Conservation (phyloP, 23 tunicate genomes). For the Phallusia fumigata region DNA sequence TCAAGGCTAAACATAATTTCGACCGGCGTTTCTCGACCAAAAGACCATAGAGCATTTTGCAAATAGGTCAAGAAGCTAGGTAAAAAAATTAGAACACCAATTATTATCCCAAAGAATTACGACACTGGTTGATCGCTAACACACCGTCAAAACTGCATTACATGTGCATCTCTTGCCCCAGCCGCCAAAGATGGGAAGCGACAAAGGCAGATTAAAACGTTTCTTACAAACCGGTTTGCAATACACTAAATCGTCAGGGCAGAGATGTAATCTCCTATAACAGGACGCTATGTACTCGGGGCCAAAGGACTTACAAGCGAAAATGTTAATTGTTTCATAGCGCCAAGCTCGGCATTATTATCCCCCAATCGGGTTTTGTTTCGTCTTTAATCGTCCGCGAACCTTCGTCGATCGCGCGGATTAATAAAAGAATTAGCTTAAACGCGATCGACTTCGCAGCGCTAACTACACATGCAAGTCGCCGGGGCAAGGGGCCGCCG, state of each 20-base stretch:
- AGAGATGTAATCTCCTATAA: not conserved
- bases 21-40: no score
- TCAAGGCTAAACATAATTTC: no score
- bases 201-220: not conserved
- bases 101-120: no score
- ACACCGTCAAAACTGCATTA: no score
- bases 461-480: not conserved
- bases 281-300: not conserved
- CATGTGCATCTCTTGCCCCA: no score
- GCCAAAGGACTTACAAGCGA: not conserved
- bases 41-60: no score
- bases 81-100: no score
- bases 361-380: not conserved
- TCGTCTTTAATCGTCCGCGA: not conserved
- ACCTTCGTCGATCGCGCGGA: not conserved
- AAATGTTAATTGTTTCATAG: not conserved
- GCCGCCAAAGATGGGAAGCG: no score
- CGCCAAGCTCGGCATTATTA: not conserved
- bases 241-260: not conserved
- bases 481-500: not conserved
- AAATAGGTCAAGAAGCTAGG: no score
- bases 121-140: no score
- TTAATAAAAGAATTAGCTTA: constrained; percentile 1
- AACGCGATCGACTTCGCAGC: not conserved
- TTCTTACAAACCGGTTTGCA: not conserved